phyloP scores from a whole-genome alignment of 2,797 vertebrate species.

The Rachycentron canadum region DNA sequence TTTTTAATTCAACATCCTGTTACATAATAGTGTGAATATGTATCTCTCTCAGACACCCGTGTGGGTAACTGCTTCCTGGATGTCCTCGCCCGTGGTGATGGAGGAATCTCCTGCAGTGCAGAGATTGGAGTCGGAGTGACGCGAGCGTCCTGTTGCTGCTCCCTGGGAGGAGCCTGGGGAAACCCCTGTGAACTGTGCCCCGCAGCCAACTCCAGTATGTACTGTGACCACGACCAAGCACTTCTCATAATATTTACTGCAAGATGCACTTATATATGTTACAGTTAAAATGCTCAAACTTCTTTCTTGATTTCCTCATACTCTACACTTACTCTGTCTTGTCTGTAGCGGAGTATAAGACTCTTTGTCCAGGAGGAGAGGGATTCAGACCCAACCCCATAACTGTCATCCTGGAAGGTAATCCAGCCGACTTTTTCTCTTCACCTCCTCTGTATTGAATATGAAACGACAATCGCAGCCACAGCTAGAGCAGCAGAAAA shows the following conservation, averaged over 20 bases:
- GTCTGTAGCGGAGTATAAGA: constrained; percentile 93
- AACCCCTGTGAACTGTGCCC: constrained; percentile 96
- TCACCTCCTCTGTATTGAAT: neutral
- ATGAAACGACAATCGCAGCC: neutral
- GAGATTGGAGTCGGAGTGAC: constrained; percentile 94
- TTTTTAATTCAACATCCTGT: neutral
- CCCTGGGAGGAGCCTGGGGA: constrained; percentile 93
- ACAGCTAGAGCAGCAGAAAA: neutral
- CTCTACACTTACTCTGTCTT: constrained; percentile 12
- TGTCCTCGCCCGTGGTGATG: constrained; percentile 89
- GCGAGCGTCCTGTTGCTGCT: constrained; percentile 94
- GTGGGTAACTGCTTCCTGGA: constrained; percentile 95
- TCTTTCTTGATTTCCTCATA: no score
- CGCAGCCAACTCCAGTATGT: constrained; percentile 90
- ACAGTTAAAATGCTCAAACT: neutral
- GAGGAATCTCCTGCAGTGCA: constrained; percentile 91
- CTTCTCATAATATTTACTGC: neutral
- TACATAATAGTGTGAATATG: neutral
- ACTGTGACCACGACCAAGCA: neutral
- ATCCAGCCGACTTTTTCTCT: constrained; percentile 28
- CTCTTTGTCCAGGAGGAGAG: constrained; percentile 94
- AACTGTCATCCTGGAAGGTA: constrained; percentile 96
- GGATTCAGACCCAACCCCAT: constrained; percentile 95
- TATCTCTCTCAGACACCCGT: constrained; percentile 86
- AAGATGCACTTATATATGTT: neutral